Evolutionary conservation across 1,140 invertebrate genomes (phyloP).

Genomic region (Sesamia nonagrioides): DNA sequence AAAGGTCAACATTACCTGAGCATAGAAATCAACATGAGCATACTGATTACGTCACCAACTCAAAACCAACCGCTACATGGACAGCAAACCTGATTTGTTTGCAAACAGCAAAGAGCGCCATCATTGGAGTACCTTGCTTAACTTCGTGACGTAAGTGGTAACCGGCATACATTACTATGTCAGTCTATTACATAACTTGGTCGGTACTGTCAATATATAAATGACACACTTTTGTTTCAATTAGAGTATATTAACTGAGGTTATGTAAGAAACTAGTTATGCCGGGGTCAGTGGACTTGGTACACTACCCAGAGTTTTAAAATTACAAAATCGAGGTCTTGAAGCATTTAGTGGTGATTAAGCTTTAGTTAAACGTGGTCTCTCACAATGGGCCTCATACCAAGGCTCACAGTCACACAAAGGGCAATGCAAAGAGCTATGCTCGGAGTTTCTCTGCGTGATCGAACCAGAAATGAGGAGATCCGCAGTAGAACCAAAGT

Average conservation of each 20-base stretch:
- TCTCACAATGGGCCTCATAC: too few species aligned
- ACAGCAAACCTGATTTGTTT: neutral
- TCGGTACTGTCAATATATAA: constrained; percentile 11
- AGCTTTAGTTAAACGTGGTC: too few species aligned
- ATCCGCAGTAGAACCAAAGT: too few species aligned
- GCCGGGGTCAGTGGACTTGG: neutral
- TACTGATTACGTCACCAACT: neutral
- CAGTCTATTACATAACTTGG: neutral
- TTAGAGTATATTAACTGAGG: neutral
- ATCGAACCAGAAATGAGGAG: too few species aligned
- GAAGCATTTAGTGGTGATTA: neutral
- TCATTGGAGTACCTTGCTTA: neutral
- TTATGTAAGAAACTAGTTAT: neutral
- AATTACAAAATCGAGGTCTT: neutral
- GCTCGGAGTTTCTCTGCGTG: too few species aligned
- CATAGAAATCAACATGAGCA: neutral
- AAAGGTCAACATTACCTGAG: neutral
- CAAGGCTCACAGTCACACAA: too few species aligned
- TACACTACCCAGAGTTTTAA: neutral
- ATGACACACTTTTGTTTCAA: constrained; percentile 23
- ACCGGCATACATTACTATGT: constrained; percentile 13
- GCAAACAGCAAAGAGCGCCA: neutral
- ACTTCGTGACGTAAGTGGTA: neutral
- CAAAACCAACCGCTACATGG: constrained; percentile 2
- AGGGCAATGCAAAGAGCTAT: too few species aligned